A percentile compares a stretch with the other conserved stretches of the same genome.
phyloP scores from a whole-genome alignment of 2,113 vertebrate species.

The Ptilorrhoa leucosticta region DNA sequence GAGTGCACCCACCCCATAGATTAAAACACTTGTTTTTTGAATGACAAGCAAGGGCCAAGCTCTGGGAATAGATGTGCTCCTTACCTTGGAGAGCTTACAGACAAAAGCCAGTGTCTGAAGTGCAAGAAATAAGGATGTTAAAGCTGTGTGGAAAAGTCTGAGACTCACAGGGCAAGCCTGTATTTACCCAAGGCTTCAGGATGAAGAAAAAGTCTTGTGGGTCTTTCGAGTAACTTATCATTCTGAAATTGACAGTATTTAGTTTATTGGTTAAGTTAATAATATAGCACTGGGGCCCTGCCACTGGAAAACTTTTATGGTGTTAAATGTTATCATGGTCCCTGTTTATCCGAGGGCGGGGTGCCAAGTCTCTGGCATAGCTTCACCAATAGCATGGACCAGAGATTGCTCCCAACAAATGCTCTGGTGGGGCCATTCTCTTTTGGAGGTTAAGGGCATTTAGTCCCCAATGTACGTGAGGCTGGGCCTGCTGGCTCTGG shows the following conservation, averaged over 20 bases:
- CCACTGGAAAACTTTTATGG: background rate
- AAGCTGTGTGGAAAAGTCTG: background rate
- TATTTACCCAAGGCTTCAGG: background rate
- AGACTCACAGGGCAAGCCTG: background rate
- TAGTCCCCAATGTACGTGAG: accelerated
- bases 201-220: background rate
- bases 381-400: background rate
- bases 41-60: background rate
- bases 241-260: background rate
- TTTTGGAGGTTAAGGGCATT: background rate
- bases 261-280: background rate
- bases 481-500: background rate
- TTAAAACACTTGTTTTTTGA: background rate
- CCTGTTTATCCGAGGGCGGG: background rate
- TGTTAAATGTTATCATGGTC: background rate
- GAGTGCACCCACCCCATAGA: background rate
- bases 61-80: background rate
- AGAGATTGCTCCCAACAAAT: background rate
- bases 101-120: background rate
- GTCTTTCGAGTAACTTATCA: background rate
- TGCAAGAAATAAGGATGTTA: background rate
- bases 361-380: background rate
- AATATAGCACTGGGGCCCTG: accelerated
- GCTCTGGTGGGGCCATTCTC: background rate
- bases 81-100: background rate